Evolutionary conservation across 1,140 invertebrate species (phyloP).

Genomic region (Drosophila pandora): DNA sequence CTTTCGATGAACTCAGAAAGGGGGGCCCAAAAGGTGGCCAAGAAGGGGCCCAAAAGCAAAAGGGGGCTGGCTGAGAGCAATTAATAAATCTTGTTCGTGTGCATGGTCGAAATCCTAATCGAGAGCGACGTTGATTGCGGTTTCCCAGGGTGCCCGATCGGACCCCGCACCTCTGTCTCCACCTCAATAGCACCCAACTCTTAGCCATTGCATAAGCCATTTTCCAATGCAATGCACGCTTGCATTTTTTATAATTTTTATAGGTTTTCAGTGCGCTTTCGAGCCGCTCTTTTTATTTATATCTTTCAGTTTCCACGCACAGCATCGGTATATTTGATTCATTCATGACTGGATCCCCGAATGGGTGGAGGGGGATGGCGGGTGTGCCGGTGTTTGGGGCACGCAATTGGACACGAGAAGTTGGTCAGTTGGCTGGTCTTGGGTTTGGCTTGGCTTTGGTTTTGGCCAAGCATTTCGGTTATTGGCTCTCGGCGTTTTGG

Average conservation of each 20-base stretch:
- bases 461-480: conserved; percentile 39
- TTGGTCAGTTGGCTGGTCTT: conserved; percentile 37
- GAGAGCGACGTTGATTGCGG: conserved; percentile 70
- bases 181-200: conserved; percentile 11
- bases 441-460: conserved; percentile 40
- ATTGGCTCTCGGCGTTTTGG: conserved; percentile 44
- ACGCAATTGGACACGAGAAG: conserved; percentile 53
- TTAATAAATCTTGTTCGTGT: conserved; percentile 71
- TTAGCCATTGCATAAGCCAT: conserved; percentile 55
- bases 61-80: conserved; percentile 46
- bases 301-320: conserved; percentile 47
- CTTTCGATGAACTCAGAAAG: conserved; percentile 56
- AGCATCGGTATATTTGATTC: conserved; percentile 46
- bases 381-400: conserved; percentile 45
- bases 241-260: conserved; percentile 55
- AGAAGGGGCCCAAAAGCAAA: conserved; percentile 1
- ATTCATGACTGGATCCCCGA: conserved; percentile 38
- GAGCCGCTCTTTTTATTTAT: conserved; percentile 10
- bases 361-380: conserved; percentile 1
- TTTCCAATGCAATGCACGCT: conserved; percentile 61
- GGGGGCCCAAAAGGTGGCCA: background rate
- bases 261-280: conserved; percentile 20
- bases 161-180: background rate
- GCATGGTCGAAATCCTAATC: conserved; percentile 66
- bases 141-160: conserved; percentile 69